Evolutionary conservation across 2,888 invertebrate species (phyloP), one percentile per base, ranked within the genome.

Genomic region (Athalia cordata): DNA sequence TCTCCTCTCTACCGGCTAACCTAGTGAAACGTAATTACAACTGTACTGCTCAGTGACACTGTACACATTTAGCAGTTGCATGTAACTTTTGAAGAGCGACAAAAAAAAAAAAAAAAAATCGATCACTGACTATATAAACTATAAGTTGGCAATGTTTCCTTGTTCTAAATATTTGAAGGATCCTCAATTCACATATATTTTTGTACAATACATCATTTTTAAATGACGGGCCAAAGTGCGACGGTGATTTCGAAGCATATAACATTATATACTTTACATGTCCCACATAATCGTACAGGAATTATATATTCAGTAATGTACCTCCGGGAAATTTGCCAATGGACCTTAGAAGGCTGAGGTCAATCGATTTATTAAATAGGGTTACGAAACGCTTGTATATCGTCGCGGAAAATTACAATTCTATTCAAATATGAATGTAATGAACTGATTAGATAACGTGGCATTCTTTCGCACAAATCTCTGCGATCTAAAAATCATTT

Each of bases 201-300:
- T 6, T 29, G 29, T 29, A 29, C 29, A 29, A 29, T 29, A 29
- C 8, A 13, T 72, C 47, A 72, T 47, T 4, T 5, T 72, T 11
- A 43, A 3, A 57, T 3, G 47, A 47, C 47, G 8, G 72, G 59
- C 72, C 72, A 72, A 72, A 72, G 72, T 57, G 72, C 59, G 72
- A 72, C 43, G 72, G 59, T 59, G 47, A 59, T 72, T 72, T 47
- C 59, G 52, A 59, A 72, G 43, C 59, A 72, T 47, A 68, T 29
- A 52, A 13, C n/a, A 11, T 43, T 4, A 5, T 43, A 68, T 45
- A 8, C 29, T 47, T 29, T 72, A 43, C 55, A n/a, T 15, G 11
- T 55, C 55, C 11, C 11, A 13, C 59, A 43, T 72, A 9, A n/a
- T 55, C 9, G 47, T 47, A 59, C 57, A 13, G 9, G 47, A 59